Percentiles rank a stretch among this genome's conserved stretches.
phyloP scores from a whole-genome alignment of 2,113 vertebrate species.

The Semicossyphus pulcher region DNA sequence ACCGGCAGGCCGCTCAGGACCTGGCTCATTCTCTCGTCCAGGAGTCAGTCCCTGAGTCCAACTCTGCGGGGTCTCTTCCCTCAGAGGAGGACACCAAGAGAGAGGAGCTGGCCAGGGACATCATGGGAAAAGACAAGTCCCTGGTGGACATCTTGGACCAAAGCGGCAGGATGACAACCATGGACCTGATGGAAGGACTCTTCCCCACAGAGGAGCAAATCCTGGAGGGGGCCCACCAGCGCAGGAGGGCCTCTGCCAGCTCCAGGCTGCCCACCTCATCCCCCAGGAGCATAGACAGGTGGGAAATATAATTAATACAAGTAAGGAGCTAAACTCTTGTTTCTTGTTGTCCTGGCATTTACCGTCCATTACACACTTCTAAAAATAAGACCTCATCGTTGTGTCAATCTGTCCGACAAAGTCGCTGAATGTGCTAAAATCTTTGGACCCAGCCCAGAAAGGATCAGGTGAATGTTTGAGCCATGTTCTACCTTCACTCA shows the following conservation, averaged over 20 bases:
- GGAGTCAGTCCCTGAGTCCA: neutral
- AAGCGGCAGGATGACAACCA: constrained; percentile 91
- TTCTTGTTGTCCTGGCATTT: too few species aligned
- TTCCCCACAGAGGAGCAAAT: constrained; percentile 91
- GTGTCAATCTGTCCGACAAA: too few species aligned
- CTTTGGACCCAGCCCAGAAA: neutral
- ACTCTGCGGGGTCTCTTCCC: constrained; percentile 28
- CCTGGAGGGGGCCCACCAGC: constrained; percentile 88
- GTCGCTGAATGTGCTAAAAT: too few species aligned
- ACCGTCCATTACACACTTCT: too few species aligned
- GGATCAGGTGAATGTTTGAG: neutral
- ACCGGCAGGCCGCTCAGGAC: constrained; percentile 59
- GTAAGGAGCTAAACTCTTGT: too few species aligned
- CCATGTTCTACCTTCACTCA: neutral
- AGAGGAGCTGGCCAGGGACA: constrained; percentile 91
- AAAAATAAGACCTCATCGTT: too few species aligned
- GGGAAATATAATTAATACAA: neutral
- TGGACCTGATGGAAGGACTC: constrained; percentile 97
- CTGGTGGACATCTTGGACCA: constrained; percentile 93
- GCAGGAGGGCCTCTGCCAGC: constrained; percentile 82
- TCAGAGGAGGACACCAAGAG: constrained; percentile 89
- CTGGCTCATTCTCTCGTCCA: neutral
- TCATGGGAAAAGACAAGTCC: constrained; percentile 91
- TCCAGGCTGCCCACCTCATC: constrained; percentile 81
- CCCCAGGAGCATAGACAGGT: constrained; percentile 86